Base-by-base conservation (phyloP, 2,113 vertebrate species). In the Illadopsis cleaveri region DNA sequence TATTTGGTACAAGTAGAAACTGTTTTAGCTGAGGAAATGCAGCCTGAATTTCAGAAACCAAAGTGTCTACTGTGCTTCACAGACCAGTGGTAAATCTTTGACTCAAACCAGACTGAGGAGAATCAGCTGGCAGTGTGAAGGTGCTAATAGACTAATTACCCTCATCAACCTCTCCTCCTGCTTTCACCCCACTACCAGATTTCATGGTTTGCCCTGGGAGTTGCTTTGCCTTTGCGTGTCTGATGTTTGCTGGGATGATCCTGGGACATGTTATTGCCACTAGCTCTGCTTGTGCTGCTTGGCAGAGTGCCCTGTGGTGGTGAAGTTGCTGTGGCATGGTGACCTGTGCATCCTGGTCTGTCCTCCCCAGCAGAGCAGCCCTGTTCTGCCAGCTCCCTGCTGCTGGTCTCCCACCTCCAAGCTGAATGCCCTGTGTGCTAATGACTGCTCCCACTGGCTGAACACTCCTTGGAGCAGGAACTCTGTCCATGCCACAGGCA, bases 401-500 rank as follows among this genome's bases (percentile, higher is more conserved):
- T 51, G 53, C 48, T 38, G 33, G 15, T 22, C 24, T 51, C 23
- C 25, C 10, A 5, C 12, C 15, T 51, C 28, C 50, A 16, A 47
- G n/a, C n/a, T 70, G 45, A 25, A 64, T 66, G 56, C 4, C 33
- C 25, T 37, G 50, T 31, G 54, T 6, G 4, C 19, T 35, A 4
- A 5, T 18, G 53, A 18, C 44, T 45, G 69, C 31, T 53, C 23
- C 3, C 8, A 20, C 21, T 53, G 90, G 4, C 56, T 44, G 51
- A 82, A 38, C 9, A 24, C 5, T 18, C 10, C 42, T 10, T 6
- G 37, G 62, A 23, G 53, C 22, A 28, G 9, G 19, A 75, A 20
- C 5, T 22, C 44, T 71, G 76, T 28, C 53, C 0, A 0, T 66
- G 42, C 37, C 15, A 6, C 2, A 7, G 27, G 3, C 24, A 31